These are phyloP conservation scores for Stictocephala bisonia DNA, from an alignment of 2,888 invertebrate species.

Conservation along the genomic window DNA sequence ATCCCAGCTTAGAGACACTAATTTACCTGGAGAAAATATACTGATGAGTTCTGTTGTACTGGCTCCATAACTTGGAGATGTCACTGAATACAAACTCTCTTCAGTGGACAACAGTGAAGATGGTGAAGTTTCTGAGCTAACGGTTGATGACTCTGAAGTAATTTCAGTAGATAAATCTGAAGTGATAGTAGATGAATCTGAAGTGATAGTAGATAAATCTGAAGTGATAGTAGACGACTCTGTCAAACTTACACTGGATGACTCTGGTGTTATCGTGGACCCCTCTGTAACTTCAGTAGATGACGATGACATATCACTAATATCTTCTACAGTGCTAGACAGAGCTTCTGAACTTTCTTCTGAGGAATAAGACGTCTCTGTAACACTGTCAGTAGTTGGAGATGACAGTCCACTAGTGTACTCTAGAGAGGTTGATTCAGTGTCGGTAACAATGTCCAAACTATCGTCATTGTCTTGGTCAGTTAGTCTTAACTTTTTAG, in stretches of 20 bases:
- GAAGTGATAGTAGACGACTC: slow-evolving; percentile 1
- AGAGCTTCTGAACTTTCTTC: background rate
- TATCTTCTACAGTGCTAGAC: background rate
- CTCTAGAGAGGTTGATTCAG: slow-evolving; percentile 34
- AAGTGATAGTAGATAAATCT: background rate
- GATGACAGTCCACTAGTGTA: slow-evolving; percentile 1
- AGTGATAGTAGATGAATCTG: background rate
- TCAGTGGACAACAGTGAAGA: slow-evolving; percentile 50
- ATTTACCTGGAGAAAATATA: slow-evolving; percentile 24
- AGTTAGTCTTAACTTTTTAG: too few species aligned
- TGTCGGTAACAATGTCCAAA: slow-evolving; percentile 13
- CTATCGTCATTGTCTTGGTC: too few species aligned
- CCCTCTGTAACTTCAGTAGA: background rate
- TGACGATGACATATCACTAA: background rate
- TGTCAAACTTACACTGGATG: background rate
- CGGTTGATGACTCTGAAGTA: slow-evolving; percentile 51
- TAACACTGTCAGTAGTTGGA: background rate
- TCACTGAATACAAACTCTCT: slow-evolving; percentile 28
- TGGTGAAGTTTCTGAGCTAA: slow-evolving; percentile 35
- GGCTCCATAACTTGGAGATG: slow-evolving; percentile 44
- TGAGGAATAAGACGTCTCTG: background rate
- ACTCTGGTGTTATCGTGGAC: background rate
- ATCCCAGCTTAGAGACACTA: too few species aligned
- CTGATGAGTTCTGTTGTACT: slow-evolving; percentile 33
- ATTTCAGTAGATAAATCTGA: slow-evolving; percentile 4